Evolutionary conservation across 1,140 invertebrate genomes (phyloP).

Genomic region (Colletes latitarsis): DNA sequence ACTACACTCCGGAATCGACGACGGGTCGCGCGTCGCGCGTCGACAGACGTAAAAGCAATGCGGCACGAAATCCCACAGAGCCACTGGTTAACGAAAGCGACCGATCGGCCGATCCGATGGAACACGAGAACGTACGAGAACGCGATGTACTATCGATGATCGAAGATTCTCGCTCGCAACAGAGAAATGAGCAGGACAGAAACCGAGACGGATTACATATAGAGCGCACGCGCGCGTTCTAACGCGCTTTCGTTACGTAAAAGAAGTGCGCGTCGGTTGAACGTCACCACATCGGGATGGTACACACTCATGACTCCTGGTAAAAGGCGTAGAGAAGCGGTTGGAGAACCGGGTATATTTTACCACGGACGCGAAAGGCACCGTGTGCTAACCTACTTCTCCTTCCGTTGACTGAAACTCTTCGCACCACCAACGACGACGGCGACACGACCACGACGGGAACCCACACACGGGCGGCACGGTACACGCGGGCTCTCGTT

Average conservation of each 20-base stretch:
- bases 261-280: slow-evolving; percentile 64
- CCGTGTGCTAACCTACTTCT: slow-evolving; percentile 50
- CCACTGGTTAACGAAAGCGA: slow-evolving; percentile 35
- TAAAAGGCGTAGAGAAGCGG: slow-evolving; percentile 32
- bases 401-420: slow-evolving; percentile 43
- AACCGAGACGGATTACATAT: slow-evolving; percentile 56
- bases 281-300: slow-evolving; percentile 28
- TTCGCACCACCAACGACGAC: slow-evolving; percentile 15
- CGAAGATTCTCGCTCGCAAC: slow-evolving; percentile 50
- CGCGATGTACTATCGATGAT: slow-evolving; percentile 55
- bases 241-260: slow-evolving; percentile 67
- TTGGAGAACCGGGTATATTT: slow-evolving; percentile 25
- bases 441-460: neutral
- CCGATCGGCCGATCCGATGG: slow-evolving; percentile 51
- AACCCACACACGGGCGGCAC: neutral
- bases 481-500: slow-evolving; percentile 23
- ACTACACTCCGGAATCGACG: neutral
- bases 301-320: slow-evolving; percentile 10
- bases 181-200: slow-evolving; percentile 30
- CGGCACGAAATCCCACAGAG: slow-evolving; percentile 13
- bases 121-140: slow-evolving; percentile 49
- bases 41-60: slow-evolving; percentile 13
- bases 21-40: neutral
- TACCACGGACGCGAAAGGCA: slow-evolving; percentile 35
- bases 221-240: slow-evolving; percentile 57